Conservation (phyloP, 2,797 vertebrate genomes). For the Eutrigla gurnardus region DNA sequence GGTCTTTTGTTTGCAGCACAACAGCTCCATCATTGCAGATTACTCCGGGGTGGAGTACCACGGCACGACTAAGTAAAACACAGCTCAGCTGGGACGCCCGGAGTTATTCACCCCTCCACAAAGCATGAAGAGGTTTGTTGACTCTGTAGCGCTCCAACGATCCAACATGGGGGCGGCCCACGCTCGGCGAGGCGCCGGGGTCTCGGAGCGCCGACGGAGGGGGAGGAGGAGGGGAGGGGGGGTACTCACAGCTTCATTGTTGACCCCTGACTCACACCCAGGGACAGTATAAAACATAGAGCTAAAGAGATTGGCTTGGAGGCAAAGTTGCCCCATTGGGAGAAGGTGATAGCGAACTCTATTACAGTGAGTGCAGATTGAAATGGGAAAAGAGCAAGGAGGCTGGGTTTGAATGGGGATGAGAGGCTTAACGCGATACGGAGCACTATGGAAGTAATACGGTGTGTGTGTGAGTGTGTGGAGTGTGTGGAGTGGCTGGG, state of each 20-base stretch:
- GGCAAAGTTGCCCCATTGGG: conserved; percentile 62
- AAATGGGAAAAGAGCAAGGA: conserved; percentile 58
- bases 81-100: conserved; percentile 54
- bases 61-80: conserved; percentile 45
- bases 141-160: conserved; percentile 56
- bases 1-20: conserved; percentile 46
- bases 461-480: conserved; percentile 35
- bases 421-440: conserved; percentile 58
- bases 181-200: conserved; percentile 15
- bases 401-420: conserved; percentile 57
- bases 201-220: conserved; percentile 11
- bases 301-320: conserved; percentile 72
- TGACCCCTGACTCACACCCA: conserved; percentile 69
- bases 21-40: conserved; percentile 39
- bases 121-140: conserved; percentile 71
- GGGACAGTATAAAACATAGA: conserved; percentile 65
- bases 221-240: no score
- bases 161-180: conserved; percentile 44
- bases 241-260: conserved; percentile 49
- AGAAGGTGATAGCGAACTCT: conserved; percentile 71
- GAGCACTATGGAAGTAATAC: conserved; percentile 56
- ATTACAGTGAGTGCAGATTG: conserved; percentile 76
- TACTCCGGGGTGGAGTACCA: conserved; percentile 20
- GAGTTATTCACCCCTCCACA: conserved; percentile 64
- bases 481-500: conserved; percentile 23